phyloP scores from a whole-genome alignment of 2,113 vertebrate genomes.

The Albula goreensis region DNA sequence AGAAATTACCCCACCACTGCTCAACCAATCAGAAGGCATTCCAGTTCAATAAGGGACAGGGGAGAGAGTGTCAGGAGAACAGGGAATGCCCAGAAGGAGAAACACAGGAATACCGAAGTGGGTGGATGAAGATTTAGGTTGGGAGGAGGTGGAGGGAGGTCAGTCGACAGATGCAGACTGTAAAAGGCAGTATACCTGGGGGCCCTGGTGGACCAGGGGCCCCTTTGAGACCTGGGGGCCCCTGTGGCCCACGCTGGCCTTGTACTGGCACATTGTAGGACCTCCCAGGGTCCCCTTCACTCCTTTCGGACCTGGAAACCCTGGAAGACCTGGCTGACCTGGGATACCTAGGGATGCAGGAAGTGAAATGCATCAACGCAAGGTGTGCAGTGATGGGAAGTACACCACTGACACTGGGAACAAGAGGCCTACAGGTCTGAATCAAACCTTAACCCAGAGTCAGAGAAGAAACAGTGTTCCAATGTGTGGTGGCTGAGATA shows the following conservation, averaged over 20 bases:
- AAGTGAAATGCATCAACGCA: neutral
- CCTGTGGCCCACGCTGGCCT: conserved; percentile 30
- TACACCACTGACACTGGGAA: no score
- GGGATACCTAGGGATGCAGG: neutral
- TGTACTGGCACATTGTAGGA: neutral
- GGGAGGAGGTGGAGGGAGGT: neutral
- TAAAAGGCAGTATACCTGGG: neutral
- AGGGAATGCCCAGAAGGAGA: no score
- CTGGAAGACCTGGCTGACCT: conserved; percentile 47
- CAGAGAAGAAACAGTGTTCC: no score
- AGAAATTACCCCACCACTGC: no score
- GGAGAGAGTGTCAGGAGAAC: no score
- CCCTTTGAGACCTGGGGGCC: conserved; percentile 63
- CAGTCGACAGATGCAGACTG: neutral
- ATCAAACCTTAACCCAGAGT: no score
- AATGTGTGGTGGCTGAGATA: no score
- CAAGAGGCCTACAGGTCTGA: no score
- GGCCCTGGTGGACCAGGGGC: conserved; percentile 60
- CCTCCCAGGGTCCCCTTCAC: conserved; percentile 5
- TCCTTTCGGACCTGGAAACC: conserved; percentile 61
- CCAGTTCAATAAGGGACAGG: no score
- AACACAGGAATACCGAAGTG: no score
- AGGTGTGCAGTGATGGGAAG: neutral
- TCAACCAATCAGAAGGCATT: no score
- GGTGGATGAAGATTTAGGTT: neutral